Conservation (phyloP, 2,113 vertebrate genomes). For the Perca fluviatilis region DNA sequence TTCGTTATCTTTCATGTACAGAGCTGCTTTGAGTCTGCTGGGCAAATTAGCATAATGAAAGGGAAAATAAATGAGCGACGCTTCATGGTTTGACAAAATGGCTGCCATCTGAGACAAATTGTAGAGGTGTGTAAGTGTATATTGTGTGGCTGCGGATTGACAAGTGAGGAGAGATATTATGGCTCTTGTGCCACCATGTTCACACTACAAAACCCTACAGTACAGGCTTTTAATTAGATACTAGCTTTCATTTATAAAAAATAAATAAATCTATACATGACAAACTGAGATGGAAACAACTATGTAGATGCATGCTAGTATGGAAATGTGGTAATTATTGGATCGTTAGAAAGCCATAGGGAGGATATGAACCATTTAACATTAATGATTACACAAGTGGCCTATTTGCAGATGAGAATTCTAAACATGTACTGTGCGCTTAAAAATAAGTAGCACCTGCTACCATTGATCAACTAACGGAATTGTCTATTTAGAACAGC, state of each 20-base stretch:
- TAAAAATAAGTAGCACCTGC: slow-evolving; percentile 16
- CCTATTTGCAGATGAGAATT: background rate
- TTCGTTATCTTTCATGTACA: slow-evolving; percentile 74
- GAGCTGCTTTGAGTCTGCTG: slow-evolving; percentile 56
- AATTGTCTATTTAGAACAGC: background rate
- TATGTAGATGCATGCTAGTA: background rate
- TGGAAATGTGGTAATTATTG: slow-evolving; percentile 33
- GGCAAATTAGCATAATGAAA: slow-evolving; percentile 68
- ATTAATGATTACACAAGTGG: slow-evolving; percentile 25
- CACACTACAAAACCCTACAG: background rate
- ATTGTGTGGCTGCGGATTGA: slow-evolving; percentile 27
- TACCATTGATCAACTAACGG: background rate
- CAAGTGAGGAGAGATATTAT: slow-evolving; percentile 31
- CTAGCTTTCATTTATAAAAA: slow-evolving; percentile 22
- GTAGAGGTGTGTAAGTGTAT: slow-evolving; percentile 18
- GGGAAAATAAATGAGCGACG: slow-evolving; percentile 54
- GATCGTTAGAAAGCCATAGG: slow-evolving; percentile 12
- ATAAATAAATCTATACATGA: slow-evolving; percentile 26
- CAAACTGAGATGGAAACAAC: slow-evolving; percentile 11
- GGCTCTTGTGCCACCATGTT: background rate
- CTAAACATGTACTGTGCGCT: background rate
- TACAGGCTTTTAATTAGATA: background rate
- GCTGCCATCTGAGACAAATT: slow-evolving; percentile 57
- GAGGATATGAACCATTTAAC: slow-evolving; percentile 4
- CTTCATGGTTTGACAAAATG: slow-evolving; percentile 66